phyloP scores from a whole-genome alignment of 2,888 invertebrate species.

The Leuctra nigra region DNA sequence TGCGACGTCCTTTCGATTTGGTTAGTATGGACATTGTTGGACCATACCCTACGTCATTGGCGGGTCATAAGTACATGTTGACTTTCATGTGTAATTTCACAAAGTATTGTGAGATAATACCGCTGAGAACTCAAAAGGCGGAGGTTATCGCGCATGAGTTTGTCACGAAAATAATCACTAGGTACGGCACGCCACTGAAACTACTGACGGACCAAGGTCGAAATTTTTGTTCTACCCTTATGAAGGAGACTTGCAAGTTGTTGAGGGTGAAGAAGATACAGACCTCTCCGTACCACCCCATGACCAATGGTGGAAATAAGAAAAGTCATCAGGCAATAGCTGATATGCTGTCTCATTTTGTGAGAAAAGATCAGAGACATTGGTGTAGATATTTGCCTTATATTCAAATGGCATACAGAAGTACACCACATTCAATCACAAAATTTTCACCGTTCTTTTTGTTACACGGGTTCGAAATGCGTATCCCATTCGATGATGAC shows the following conservation, averaged over 20 bases:
- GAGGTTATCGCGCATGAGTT: conserved; percentile 9
- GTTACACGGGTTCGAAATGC: neutral
- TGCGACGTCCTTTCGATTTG: neutral
- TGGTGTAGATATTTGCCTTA: conserved; percentile 2
- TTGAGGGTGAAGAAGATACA: neutral
- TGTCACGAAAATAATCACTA: conserved; percentile 4
- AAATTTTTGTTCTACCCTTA: neutral
- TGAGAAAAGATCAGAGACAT: neutral
- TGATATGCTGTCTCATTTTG: conserved; percentile 2
- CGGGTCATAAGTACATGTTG: conserved; percentile 14
- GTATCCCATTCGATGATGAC: conserved; percentile 4
- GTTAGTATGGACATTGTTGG: conserved; percentile 28
- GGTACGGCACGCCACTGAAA: conserved; percentile 3
- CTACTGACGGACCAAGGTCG: conserved; percentile 2
- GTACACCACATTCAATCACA: conserved; percentile 1
- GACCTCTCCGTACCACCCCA: conserved; percentile 2
- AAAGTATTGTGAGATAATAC: conserved; percentile 1
- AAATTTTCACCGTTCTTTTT: conserved; percentile 2
- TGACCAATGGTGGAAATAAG: neutral
- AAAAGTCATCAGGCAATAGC: neutral
- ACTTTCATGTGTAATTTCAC: conserved; percentile 13
- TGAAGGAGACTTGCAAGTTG: conserved; percentile 5
- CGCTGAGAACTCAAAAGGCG: neutral
- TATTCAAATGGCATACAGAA: conserved; percentile 1
- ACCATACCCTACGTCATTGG: conserved; percentile 25